phyloP scores from a whole-genome alignment of 2,113 vertebrate genomes.

The Mustela lutreola region DNA sequence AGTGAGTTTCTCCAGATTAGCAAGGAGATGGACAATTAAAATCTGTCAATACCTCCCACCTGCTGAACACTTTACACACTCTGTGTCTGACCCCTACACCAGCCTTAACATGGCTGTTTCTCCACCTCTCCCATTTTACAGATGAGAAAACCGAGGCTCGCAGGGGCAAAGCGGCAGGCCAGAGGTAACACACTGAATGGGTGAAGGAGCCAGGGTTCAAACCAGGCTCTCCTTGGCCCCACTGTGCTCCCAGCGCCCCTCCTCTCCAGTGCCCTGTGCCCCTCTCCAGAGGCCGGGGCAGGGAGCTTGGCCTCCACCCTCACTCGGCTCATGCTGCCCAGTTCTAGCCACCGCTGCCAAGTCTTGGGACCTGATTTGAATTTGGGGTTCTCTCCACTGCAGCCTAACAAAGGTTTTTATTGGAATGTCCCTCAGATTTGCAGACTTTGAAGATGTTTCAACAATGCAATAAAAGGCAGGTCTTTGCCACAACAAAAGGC shows the following conservation, averaged over 20 bases:
- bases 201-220: not conserved
- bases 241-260: not conserved
- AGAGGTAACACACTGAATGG: not conserved
- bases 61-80: not conserved
- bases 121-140: not conserved
- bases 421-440: constrained; percentile 78
- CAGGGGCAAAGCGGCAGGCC: not conserved
- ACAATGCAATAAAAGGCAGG: constrained; percentile 82
- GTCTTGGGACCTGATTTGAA: constrained; percentile 78
- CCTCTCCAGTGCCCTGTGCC: fast-evolving
- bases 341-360: constrained; percentile 71
- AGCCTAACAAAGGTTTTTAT: constrained; percentile 74
- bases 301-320: not conserved
- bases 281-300: fast-evolving
- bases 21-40: not conserved
- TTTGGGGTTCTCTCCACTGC: constrained; percentile 76
- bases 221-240: constrained; percentile 62
- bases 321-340: constrained; percentile 58
- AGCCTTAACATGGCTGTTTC: not conserved
- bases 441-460: constrained; percentile 85
- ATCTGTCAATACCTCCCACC: not conserved
- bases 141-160: constrained; percentile 1
- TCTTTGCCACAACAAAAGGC: constrained; percentile 80
- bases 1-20: not conserved
- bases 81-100: not conserved